Evolutionary conservation across 2,113 vertebrate species (phyloP).

Genomic region (Cololabis saira): DNA sequence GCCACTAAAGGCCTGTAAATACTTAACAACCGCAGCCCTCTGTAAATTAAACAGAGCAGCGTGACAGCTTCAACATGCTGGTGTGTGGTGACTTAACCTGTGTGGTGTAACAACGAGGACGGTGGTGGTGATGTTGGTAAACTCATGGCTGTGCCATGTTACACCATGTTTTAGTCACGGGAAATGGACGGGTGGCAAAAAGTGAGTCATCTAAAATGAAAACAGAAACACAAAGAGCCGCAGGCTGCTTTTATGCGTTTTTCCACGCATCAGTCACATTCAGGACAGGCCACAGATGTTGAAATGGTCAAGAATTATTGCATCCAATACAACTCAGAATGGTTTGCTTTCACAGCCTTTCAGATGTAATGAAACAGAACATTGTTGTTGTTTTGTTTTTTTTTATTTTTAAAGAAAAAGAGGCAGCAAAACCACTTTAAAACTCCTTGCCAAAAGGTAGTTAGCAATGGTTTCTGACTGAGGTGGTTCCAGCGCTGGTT

Average conservation of each 20-base stretch:
- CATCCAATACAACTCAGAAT: too few relatives aligned
- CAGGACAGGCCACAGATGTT: too few relatives aligned
- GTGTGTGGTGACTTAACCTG: conserved; percentile 46
- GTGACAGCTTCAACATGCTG: conserved; percentile 32
- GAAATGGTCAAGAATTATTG: too few relatives aligned
- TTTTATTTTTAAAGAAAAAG: too few relatives aligned
- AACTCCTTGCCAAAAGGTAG: not conserved
- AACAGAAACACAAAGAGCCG: not conserved
- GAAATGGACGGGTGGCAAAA: conserved; percentile 14
- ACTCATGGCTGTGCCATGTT: conserved; percentile 10
- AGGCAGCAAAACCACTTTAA: too few relatives aligned
- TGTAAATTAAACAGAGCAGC: conserved; percentile 39
- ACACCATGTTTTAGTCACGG: conserved; percentile 31
- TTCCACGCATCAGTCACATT: too few relatives aligned
- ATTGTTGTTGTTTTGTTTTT: too few relatives aligned
- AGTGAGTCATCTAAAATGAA: conserved; percentile 17
- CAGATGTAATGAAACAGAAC: not conserved
- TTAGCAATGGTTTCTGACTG: not conserved
- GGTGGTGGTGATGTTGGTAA: conserved; percentile 9
- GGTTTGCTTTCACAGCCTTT: too few relatives aligned
- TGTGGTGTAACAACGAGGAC: conserved; percentile 7
- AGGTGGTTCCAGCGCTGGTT: not conserved
- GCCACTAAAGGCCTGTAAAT: conserved; percentile 53
- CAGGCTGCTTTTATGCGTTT: too few relatives aligned
- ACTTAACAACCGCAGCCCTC: conserved; percentile 39